These are phyloP conservation scores for Eupithecia vulgata DNA, from an alignment of 2,888 invertebrate species.

Conservation along the genomic window DNA sequence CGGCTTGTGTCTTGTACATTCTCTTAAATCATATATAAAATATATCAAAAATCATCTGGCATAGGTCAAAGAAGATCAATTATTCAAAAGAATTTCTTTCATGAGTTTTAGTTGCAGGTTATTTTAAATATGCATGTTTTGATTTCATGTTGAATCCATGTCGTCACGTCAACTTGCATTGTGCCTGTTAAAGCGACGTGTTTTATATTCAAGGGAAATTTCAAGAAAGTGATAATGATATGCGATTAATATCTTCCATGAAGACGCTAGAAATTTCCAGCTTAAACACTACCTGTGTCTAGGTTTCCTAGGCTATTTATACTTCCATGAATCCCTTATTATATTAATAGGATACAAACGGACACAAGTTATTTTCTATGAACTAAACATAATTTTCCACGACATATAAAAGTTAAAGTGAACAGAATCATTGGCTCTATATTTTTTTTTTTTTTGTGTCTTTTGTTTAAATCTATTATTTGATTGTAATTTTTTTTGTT, in stretches of 20 bases:
- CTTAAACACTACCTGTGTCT: background rate
- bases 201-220: background rate
- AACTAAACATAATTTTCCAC: background rate
- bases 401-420: too few species aligned
- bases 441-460: too few species aligned
- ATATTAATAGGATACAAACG: too few species aligned
- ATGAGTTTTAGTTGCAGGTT: background rate
- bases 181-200: background rate
- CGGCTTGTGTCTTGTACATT: background rate
- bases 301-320: background rate
- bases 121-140: too few species aligned
- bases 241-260: background rate
- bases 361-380: background rate
- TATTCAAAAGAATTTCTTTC: background rate
- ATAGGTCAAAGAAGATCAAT: background rate
- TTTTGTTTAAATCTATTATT: too few species aligned
- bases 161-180: background rate
- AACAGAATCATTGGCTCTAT: too few species aligned
- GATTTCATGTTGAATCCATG: too few species aligned
- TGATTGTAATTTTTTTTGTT: too few species aligned
- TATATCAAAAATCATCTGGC: background rate
- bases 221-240: background rate
- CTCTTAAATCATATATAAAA: too few species aligned
- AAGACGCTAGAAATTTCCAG: background rate
- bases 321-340: background rate